Conservation (phyloP, 2,888 invertebrate genomes). For the Eudasyphora cyanicolor region DNA sequence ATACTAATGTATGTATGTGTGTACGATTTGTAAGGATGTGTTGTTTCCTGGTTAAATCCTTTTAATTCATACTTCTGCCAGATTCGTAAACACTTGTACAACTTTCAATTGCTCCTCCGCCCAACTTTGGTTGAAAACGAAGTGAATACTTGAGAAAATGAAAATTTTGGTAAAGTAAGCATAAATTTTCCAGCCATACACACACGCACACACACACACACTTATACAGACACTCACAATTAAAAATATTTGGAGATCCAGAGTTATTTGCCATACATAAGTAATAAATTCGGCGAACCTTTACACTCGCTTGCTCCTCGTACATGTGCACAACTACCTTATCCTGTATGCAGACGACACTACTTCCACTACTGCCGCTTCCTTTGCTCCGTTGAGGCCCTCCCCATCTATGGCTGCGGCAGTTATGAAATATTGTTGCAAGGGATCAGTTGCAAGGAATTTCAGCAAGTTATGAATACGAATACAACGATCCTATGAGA, state of each 20-base stretch:
- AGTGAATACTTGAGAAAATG: slow-evolving; percentile 60
- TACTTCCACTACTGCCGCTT: neutral
- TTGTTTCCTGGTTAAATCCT: neutral
- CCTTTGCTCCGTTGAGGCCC: slow-evolving; percentile 12
- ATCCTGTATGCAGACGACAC: slow-evolving; percentile 40
- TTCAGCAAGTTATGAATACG: slow-evolving; percentile 41
- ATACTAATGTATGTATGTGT: neutral
- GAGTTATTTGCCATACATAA: slow-evolving; percentile 44
- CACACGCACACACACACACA: neutral
- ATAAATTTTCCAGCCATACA: slow-evolving; percentile 61
- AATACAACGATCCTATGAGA: neutral
- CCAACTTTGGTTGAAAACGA: slow-evolving; percentile 1
- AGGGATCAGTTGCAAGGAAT: slow-evolving; percentile 34
- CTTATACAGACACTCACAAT: slow-evolving; percentile 36
- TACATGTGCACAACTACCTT: slow-evolving; percentile 41
- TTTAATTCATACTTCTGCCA: slow-evolving; percentile 11
- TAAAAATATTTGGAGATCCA: slow-evolving; percentile 42
- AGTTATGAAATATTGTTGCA: slow-evolving; percentile 16
- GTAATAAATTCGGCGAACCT: slow-evolving; percentile 31
- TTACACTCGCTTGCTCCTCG: slow-evolving; percentile 2
- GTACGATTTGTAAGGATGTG: neutral
- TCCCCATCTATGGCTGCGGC: neutral
- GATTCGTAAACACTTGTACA: slow-evolving; percentile 23
- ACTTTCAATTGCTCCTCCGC: slow-evolving; percentile 8
- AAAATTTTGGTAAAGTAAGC: slow-evolving; percentile 60